Base-by-base conservation (phyloP, 2,888 invertebrate genomes). In the Microplitis manilae region DNA sequence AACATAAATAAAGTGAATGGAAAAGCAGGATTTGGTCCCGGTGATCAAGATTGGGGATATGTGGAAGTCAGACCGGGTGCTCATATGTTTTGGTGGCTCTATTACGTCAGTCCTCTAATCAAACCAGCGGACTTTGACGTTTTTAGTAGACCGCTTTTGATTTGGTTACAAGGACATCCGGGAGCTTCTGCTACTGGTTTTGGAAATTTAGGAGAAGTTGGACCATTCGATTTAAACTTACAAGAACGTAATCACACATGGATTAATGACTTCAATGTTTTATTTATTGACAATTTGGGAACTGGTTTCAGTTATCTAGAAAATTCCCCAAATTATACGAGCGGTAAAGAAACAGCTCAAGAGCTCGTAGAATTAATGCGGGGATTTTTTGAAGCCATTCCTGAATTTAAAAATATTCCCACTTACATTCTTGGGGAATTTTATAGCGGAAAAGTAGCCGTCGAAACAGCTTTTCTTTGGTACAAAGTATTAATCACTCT, bases 371-470 rank as follows among this genome's bases (percentile, higher is more conserved):
- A 92, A 73, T 91, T 96, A 62, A 92, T 96, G 90, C 92, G 92
- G 85, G 92, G 92, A 6, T 96, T 97, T 89, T 93, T 95, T 82
- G 85, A 90, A 15, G 87, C 91, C 13, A 91, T 94, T 85, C 93
- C 95, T 0, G 93, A 94, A 84, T 97, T 97, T 86, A 92, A 93
- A 87, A 91, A 90, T 8, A 92, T 94, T 0, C 95, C 96, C 0
- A 91, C 96, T 50, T 97, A 97, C 87, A 95, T 97, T 79, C 95
- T 96, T 85, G 95, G 94, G 38, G 97, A 98, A 89, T 97, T 97
- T 0, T 97, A 97, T 88, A 97, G 97, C 17, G 97, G 97, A 1
- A 97, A 97, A 91, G 97, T 97, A 96, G 95, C 96, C 0, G 93
- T 95, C 0, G 96, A 96, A 85, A 96, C 97, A 88, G 96, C 94